Evolutionary conservation across 2,797 vertebrate species (phyloP), one percentile per base, ranked within the genome.

Genomic region (Pygocentrus nattereri): DNA sequence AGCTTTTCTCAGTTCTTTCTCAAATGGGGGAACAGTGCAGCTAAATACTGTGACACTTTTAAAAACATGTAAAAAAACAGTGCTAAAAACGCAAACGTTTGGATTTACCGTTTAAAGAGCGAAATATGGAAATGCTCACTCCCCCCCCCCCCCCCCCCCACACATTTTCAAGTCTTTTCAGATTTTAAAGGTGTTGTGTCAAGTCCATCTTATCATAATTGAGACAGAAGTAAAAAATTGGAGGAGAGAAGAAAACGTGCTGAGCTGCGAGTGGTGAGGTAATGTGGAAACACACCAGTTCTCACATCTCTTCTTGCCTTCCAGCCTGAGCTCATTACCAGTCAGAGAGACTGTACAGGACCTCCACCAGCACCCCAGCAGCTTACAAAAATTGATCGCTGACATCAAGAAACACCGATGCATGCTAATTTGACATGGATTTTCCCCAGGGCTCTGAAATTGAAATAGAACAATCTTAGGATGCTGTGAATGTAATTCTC

Each of bases 351-450:
- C 61, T 19, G 19, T 81, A 78, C 44, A 12, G 65, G 79, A 41
- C 34, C 19, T 47, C 73, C 34, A 65, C 30, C 73, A 76, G 65
- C 64, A 81, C 56, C 59, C 56, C 30, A 71, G 70, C 31, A 31
- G 23, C 65, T 71, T 59, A 41, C 65, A 54, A 78, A 78, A 78
- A 83, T 81, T 59, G 68, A 34, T 85, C 47, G 58, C 56, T 74
- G 82, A 78, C 74, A 83, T 82, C 49, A 50, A 58, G 68, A 82
- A 68, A 85, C 61, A 59, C 49, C 7, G 3, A 31, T 61, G 75
- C 75, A 83, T 85, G 79, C 34, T 81, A 83, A 85, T 79, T 61
- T 79, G 59, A 61, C 49, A 54, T 52, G 23, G 61, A 73, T 62
- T 72, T 79, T 72, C 61, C 65, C 15, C 18, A 18, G 30, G 38